Percentiles rank a stretch among this genome's conserved stretches.
Evolutionary conservation across 2,797 vertebrate species (phyloP).

Genomic region (Hydrophis major): DNA sequence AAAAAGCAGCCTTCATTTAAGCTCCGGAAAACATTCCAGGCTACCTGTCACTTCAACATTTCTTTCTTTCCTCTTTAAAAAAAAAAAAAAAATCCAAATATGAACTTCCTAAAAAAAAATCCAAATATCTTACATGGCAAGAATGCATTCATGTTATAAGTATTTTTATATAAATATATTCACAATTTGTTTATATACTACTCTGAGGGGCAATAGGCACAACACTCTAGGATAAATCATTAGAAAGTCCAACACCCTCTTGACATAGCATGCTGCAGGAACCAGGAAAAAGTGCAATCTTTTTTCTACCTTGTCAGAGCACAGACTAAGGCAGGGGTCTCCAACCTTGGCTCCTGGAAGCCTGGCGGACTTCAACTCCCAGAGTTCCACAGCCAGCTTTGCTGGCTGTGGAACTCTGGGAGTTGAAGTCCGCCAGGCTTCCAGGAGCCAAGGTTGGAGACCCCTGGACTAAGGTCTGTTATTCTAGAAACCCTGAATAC

Average conservation of each 20-base stretch:
- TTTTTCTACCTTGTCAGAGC: constrained; percentile 47
- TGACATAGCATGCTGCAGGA: constrained; percentile 41
- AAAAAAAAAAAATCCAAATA: constrained; percentile 51
- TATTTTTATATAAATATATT: constrained; percentile 40
- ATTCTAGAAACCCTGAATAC: constrained; percentile 59
- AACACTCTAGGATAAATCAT: constrained; percentile 52
- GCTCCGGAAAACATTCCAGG: constrained; percentile 1
- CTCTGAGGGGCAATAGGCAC: constrained; percentile 61
- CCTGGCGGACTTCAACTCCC: no score
- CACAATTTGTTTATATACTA: constrained; percentile 47
- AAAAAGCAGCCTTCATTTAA: neutral
- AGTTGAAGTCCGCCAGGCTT: no score
- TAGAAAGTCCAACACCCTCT: constrained; percentile 52
- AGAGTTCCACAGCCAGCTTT: no score
- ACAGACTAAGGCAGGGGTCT: constrained; percentile 8
- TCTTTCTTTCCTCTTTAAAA: constrained; percentile 52
- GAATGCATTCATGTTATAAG: constrained; percentile 34
- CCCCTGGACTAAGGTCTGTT: constrained; percentile 12
- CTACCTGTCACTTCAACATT: neutral
- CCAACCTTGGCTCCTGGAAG: no score
- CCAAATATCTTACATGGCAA: constrained; percentile 36
- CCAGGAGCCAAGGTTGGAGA: no score
- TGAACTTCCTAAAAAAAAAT: constrained; percentile 46
- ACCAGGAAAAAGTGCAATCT: constrained; percentile 36
- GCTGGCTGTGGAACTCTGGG: no score